Evolutionary conservation across 2,888 invertebrate genomes (phyloP), one percentile per base, ranked within the genome.

Genomic region (Noctua fimbriata): DNA sequence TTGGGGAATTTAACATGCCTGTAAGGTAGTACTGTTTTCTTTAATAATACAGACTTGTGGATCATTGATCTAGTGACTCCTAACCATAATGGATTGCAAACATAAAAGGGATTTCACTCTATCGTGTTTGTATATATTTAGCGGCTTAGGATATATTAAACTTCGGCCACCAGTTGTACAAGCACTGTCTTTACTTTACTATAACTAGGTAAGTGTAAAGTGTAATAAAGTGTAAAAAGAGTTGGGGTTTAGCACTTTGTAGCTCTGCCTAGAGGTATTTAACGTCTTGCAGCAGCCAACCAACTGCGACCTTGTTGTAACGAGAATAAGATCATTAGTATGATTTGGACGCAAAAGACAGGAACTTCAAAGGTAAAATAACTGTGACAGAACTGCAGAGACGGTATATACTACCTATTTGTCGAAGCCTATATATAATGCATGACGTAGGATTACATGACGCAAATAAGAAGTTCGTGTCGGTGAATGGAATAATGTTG

Each of bases 381-480:
- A 9, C 32, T 32, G 32, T 18, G 32, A 7, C 32, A 32, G 32
- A 32, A 63, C 32, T 63, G 32, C 32, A 32, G 18, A 18, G 63
- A 16, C n/a, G 24, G n/a, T 28, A 60, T 28, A 28, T 28, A 60
- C 60, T 16, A 18, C 6, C 63, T 60, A 18, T 63, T 63, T 32
- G 28, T 32, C 16, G 28, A 28, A 60, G 28, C 60, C 16, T 32
- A 28, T 60, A 14, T 32, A 28, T 60, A 14, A 41, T 44, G 18
- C n/a, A 58, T 41, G 66, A 24, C 18, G 18, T 63, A 63, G 32
- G 7, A 63, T 32, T 9, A 52, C 18, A 49, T 44, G 32, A 73
- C 69, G 28, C 32, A 47, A 70, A 58, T 36, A 6, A 47, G 6
- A 36, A 36, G 55, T 69, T 73, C 73, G n/a, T 79, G 83, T 71